These are phyloP conservation scores for Eristalinus aeneus DNA, from an alignment of 2,888 invertebrate genomes.

Conservation along the genomic window DNA sequence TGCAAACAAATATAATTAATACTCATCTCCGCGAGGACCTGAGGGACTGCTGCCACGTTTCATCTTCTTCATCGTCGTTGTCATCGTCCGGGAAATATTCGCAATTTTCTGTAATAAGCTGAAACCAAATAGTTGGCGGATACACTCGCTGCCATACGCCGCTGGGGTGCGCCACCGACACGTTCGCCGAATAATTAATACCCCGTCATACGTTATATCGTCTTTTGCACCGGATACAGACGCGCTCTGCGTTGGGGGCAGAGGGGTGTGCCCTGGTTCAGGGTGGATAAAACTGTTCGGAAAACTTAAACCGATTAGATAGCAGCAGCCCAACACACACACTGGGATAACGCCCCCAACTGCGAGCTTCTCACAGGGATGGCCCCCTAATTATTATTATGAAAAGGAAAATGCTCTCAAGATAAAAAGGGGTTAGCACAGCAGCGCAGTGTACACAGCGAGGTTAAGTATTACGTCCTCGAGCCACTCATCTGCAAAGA, in stretches of 20 bases:
- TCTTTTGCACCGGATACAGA: conserved; percentile 37
- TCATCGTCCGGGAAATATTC: conserved; percentile 59
- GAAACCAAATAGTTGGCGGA: conserved; percentile 61
- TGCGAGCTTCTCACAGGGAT: conserved; percentile 49
- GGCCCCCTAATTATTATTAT: conserved; percentile 71
- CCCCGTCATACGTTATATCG: conserved; percentile 64
- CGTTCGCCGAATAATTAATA: conserved; percentile 60
- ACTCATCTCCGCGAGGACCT: conserved; percentile 64
- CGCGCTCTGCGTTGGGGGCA: conserved; percentile 16
- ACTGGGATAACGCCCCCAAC: not conserved
- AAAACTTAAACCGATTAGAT: conserved; percentile 70
- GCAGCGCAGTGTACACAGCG: conserved; percentile 66
- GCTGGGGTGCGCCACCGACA: conserved; percentile 11
- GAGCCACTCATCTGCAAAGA: conserved; percentile 66
- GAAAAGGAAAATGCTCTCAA: conserved; percentile 69
- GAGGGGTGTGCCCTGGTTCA: not conserved
- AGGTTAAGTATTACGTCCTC: conserved; percentile 69
- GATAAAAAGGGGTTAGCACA: conserved; percentile 64
- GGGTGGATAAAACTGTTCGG: conserved; percentile 10
- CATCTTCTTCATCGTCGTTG: conserved; percentile 17
- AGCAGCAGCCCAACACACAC: conserved; percentile 23
- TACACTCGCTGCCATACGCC: not conserved
- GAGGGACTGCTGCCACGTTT: conserved; percentile 45
- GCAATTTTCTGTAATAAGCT: conserved; percentile 67
- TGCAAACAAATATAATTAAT: conserved; percentile 74